Conservation (phyloP, 2,888 invertebrate species). For the Oligia fasciuncula region DNA sequence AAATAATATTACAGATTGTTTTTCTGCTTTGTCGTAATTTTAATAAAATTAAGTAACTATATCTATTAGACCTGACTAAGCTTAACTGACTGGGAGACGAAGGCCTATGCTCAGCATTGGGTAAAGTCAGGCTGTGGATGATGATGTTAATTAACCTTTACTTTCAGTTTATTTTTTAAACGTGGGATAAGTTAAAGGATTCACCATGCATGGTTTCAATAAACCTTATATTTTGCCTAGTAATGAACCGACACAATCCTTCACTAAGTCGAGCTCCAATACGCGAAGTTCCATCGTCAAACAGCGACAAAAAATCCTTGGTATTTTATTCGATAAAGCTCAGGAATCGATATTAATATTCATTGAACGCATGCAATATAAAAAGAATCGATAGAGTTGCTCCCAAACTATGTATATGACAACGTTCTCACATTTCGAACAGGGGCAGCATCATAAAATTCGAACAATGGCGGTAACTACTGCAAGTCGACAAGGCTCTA, state of each 20-base stretch:
- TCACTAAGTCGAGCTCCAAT: neutral
- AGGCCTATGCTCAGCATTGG: no score
- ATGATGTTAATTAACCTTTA: no score
- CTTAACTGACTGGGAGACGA: neutral
- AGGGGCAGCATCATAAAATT: conserved; percentile 75
- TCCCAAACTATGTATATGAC: conserved; percentile 48
- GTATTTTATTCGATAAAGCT: neutral
- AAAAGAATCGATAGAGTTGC: conserved; percentile 17
- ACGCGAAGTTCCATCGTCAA: neutral
- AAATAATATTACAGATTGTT: neutral
- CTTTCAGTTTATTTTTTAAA: neutral
- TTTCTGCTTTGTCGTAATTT: neutral
- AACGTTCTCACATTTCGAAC: conserved; percentile 68
- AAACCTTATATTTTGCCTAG: neutral
- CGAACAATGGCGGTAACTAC: conserved; percentile 80
- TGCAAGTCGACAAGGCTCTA: conserved; percentile 80
- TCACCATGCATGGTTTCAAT: neutral
- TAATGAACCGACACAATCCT: neutral
- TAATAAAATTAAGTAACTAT: neutral
- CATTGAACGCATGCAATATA: conserved; percentile 2
- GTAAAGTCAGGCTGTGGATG: no score
- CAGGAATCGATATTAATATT: conserved; percentile 7
- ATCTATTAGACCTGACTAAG: neutral
- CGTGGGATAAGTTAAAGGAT: no score
- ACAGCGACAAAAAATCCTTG: neutral